phyloP scores from a whole-genome alignment of 2,797 vertebrate species.

The Serranus cabrilla region DNA sequence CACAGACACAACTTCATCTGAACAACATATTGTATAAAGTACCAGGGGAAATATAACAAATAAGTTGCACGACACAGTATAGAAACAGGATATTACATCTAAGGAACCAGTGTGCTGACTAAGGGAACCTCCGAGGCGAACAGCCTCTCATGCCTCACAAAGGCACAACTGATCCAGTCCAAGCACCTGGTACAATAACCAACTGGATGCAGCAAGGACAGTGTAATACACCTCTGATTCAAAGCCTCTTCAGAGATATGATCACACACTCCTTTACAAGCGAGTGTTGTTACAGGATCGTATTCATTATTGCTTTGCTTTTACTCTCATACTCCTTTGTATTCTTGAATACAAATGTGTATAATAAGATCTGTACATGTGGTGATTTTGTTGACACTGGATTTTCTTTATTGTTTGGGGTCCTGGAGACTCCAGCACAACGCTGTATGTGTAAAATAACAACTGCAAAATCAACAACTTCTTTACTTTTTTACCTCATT shows the following conservation, averaged over 20 bases:
- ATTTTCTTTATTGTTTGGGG: constrained; percentile 8
- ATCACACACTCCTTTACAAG: constrained; percentile 19
- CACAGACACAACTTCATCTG: constrained; percentile 59
- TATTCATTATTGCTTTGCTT: constrained; percentile 1
- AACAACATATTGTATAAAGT: constrained; percentile 61
- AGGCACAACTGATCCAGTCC: constrained; percentile 65
- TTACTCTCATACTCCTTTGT: constrained; percentile 11
- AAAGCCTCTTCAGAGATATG: constrained; percentile 22
- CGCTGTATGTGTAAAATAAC: not conserved
- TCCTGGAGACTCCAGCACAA: not conserved
- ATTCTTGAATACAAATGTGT: not conserved
- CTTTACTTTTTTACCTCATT: not conserved
- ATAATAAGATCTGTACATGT: not conserved
- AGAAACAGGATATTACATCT: constrained; percentile 80
- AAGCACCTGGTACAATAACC: constrained; percentile 62
- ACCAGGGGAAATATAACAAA: constrained; percentile 81
- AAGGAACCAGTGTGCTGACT: constrained; percentile 78
- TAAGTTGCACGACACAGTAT: constrained; percentile 67
- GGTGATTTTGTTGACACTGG: not conserved
- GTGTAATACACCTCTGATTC: constrained; percentile 17
- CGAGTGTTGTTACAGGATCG: constrained; percentile 8
- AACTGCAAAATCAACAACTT: not conserved
- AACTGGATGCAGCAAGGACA: constrained; percentile 46
- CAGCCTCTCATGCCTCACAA: constrained; percentile 64
- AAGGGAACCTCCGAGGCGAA: constrained; percentile 70